Conservation (phyloP, 1,140 invertebrate genomes). For the Wiebesia pumilae region DNA sequence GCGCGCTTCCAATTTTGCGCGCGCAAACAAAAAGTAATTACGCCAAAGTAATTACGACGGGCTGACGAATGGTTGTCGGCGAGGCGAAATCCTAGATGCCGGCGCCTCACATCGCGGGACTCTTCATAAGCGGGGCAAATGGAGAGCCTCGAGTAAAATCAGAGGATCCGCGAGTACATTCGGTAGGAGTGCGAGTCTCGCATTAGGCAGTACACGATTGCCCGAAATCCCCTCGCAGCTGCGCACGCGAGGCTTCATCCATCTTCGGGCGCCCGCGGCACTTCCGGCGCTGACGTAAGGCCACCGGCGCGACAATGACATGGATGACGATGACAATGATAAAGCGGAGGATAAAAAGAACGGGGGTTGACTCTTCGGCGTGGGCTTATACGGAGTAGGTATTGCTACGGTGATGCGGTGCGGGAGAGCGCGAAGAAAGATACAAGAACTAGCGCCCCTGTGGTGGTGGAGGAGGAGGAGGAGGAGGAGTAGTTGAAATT, state of each 20-base stretch:
- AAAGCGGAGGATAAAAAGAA: conserved; percentile 23
- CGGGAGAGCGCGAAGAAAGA: not conserved
- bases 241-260: conserved; percentile 19
- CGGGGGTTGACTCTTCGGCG: not conserved
- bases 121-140: not conserved
- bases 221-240: conserved; percentile 14
- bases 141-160: not conserved
- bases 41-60: conserved; percentile 3
- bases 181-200: not conserved
- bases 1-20: not conserved
- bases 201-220: not conserved
- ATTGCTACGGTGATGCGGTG: not conserved
- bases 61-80: not conserved
- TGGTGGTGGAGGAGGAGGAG: not conserved
- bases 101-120: not conserved
- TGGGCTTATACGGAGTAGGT: not conserved
- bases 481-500: not conserved
- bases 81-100: not conserved
- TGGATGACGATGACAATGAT: conserved; percentile 52
- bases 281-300: not conserved
- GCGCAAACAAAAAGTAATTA: not conserved
- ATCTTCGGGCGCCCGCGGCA: conserved; percentile 15
- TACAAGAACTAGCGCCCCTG: not conserved
- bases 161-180: conserved; percentile 1
- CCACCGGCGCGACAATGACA: conserved; percentile 18